A percentile compares a stretch with the other conserved stretches of the same genome.
Evolutionary conservation across 2,888 invertebrate genomes (phyloP).

Genomic region (Philereme transversata): DNA sequence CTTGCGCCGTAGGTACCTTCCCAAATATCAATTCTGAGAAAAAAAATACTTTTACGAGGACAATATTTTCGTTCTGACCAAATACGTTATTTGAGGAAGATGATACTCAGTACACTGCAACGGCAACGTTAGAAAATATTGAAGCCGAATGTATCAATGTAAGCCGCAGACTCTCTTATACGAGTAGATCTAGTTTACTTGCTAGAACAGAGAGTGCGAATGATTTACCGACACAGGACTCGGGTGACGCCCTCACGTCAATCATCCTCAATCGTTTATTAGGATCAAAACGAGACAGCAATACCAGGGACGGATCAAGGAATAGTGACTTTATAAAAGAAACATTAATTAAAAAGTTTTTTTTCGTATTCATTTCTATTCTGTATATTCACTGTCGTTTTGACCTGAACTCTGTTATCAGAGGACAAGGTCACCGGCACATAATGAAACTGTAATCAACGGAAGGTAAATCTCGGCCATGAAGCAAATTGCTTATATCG

Average conservation of each 20-base stretch:
- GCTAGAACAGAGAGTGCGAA: conserved; percentile 35
- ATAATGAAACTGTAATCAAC: background rate
- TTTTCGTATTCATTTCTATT: too few relatives aligned
- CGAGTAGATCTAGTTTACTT: background rate
- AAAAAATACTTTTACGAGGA: too few relatives aligned
- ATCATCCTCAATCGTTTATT: conserved; percentile 78
- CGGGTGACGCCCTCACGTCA: conserved; percentile 58
- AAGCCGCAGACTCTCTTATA: background rate
- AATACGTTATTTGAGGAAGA: too few relatives aligned
- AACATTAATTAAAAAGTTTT: background rate
- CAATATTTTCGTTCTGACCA: too few relatives aligned
- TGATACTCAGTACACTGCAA: too few relatives aligned
- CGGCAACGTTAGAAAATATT: background rate
- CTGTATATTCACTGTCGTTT: too few relatives aligned
- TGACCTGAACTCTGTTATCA: too few relatives aligned
- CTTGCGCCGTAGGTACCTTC: too few relatives aligned
- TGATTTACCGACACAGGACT: conserved; percentile 48
- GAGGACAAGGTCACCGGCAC: background rate
- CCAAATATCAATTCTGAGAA: too few relatives aligned
- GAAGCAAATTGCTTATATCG: conserved; percentile 9
- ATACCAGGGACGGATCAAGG: conserved; percentile 31
- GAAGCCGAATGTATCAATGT: conserved; percentile 22
- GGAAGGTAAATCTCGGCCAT: conserved; percentile 2
- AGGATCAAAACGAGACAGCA: conserved; percentile 60
- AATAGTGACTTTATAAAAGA: background rate